These are phyloP conservation scores for Xanthia icteritia DNA, from an alignment of 2,888 invertebrate species.

Conservation along the genomic window DNA sequence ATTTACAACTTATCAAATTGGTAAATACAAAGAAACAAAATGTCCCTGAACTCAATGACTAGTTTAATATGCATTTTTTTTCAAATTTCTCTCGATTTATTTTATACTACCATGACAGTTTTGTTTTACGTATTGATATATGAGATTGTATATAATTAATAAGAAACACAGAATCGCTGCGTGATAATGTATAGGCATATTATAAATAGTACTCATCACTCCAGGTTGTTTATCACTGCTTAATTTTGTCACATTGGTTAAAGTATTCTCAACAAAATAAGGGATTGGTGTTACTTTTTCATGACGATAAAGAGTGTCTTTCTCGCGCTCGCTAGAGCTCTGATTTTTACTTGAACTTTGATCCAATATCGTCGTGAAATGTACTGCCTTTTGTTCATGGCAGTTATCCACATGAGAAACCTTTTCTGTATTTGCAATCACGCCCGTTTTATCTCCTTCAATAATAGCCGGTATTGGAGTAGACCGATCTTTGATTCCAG, in stretches of 20 bases:
- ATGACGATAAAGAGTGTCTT: slow-evolving; percentile 54
- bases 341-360: slow-evolving; percentile 32
- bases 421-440: slow-evolving; percentile 30
- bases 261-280: slow-evolving; percentile 58
- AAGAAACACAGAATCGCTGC: slow-evolving; percentile 88
- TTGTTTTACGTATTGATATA: slow-evolving; percentile 88
- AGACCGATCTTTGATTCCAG: slow-evolving; percentile 67
- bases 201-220: slow-evolving; percentile 83
- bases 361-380: slow-evolving; percentile 18
- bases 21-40: slow-evolving; percentile 65
- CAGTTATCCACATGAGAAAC: slow-evolving; percentile 32
- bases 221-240: slow-evolving; percentile 80
- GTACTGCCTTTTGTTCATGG: slow-evolving; percentile 59
- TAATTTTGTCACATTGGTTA: slow-evolving; percentile 71
- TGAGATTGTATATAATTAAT: slow-evolving; percentile 89
- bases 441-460: slow-evolving; percentile 66
- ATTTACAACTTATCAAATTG: slow-evolving; percentile 82
- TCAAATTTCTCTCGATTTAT: slow-evolving; percentile 67
- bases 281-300: slow-evolving; percentile 57
- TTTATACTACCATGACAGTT: slow-evolving; percentile 81
- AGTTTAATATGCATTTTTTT: slow-evolving; percentile 77
- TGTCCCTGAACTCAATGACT: slow-evolving; percentile 80
- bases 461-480: slow-evolving; percentile 61
- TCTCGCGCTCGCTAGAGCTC: slow-evolving; percentile 45
- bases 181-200: slow-evolving; percentile 89